Evolutionary conservation across 2,888 invertebrate genomes (phyloP), one percentile per base, ranked within the genome.

Genomic region (Hirudinaria manillensis): DNA sequence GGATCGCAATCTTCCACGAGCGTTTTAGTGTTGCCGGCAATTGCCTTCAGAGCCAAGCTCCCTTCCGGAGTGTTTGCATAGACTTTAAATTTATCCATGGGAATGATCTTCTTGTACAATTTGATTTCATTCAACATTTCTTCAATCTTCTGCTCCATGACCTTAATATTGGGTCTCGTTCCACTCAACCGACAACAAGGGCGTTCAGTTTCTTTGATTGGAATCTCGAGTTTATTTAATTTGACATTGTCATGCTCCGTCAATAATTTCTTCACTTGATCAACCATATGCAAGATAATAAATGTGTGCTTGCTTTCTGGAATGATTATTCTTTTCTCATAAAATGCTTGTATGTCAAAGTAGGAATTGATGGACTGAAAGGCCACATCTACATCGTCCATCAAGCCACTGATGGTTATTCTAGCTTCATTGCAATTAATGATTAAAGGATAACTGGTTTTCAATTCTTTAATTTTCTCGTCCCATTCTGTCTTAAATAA

Each of bases 191-290:
- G 29, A 27, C 38, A 74, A 45, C 66, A 61, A 16, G 73, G 24
- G 24, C 34, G 29, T 65, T 29, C 66, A 65, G 3, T 4, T 68
- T 29, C 13, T 7, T 68, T 61, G 45, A 16, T 61, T 61, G 1
- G 61, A 27, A 27, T 61, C 21, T 24, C 51, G n/a, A 55, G n/a
- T 19, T 21, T 29, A 53, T 72, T 29, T 55, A 34, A 55, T 36
- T 66, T 56, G 21, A 16, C 24, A 61, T 61, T n/a, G 10, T 61
- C 19, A 10, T 61, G 61, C 61, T 45, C 45, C 45, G 10, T 53
- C 36, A 55, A 29, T 7, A 74, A 65, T 61, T 66, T 51, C 32
- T 74, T 61, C 13, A 74, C 24, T 19, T 66, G 27, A 24, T 74
- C 51, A 0, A n/a, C 19, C 38, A 66, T 16, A 45, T 45, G 56